Evolutionary conservation across 1,140 invertebrate species (phyloP), one percentile per base, ranked within the genome.

Genomic region (Diplogasteroides magnus): DNA sequence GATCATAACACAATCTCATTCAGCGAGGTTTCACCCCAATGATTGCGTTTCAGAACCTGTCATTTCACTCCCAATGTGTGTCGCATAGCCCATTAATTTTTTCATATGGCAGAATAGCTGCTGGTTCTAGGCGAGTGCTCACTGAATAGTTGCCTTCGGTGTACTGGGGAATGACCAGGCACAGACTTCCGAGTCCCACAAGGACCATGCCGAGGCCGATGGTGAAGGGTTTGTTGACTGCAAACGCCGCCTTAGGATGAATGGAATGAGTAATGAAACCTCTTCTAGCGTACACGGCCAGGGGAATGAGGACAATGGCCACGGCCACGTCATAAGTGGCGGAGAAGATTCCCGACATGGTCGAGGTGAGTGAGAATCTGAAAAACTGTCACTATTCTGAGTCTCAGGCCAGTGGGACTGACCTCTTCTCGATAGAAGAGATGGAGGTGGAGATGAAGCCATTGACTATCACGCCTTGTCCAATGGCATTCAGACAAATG

Each of bases 401-500:
- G 58, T 15, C 25, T 11, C 6, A 65, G 19, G 19, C 31, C 28
- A 19, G 13, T 31, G 64, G 31, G 58, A 23, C 32, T 65, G 26
- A 71, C 69, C 69, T 32, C 60, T 71, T 71, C 29, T 71, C 69
- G 60, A 71, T 71, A 0, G 62, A 65, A 56, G 62, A 64, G 29
- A 71, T 71, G 0, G 69, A 71, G 60, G 63, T 63, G 1, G 69
- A 71, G 28, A 71, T 63, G n/a, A 71, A 66, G n/a, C 69, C 69
- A 28, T 71, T 71, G 0, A 71, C 69, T 32, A 71, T 71, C 56
- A 63, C 58, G n/a, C 69, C 69, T 61, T 71, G 69, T 19, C 6
- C 6, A 19, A 48, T 48, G 6, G 37, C 37, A 48, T 48, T 48
- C 37, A 19, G 6, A 48, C 37, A 48, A 48, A 48, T 48, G 37